Conservation (phyloP, 2,113 vertebrate genomes). For the Coreoperca whiteheadi region DNA sequence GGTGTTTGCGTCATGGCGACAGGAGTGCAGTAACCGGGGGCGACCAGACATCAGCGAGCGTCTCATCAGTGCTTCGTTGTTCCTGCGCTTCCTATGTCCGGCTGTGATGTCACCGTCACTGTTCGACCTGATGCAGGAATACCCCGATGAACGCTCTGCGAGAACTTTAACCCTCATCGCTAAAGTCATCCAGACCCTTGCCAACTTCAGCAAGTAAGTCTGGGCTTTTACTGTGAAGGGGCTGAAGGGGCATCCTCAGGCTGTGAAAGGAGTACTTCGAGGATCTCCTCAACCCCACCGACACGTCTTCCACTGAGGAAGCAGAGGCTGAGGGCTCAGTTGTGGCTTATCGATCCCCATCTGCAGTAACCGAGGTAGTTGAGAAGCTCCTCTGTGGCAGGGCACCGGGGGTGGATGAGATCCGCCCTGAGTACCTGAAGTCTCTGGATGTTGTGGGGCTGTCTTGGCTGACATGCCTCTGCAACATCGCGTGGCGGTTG, state of each 20-base stretch:
- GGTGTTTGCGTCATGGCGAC: conserved; percentile 97
- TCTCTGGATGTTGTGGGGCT: no score
- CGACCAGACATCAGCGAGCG: conserved; percentile 96
- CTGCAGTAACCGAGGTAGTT: no score
- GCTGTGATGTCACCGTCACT: conserved; percentile 98
- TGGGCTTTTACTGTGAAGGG: background rate
- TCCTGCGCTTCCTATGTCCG: conserved; percentile 97
- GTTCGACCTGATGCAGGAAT: conserved; percentile 96
- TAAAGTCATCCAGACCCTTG: conserved; percentile 98
- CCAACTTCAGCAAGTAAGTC: conserved; percentile 97
- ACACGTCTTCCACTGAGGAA: no score
- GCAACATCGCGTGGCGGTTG: no score
- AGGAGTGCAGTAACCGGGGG: conserved; percentile 94
- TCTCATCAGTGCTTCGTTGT: conserved; percentile 97
- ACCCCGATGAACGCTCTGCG: conserved; percentile 94
- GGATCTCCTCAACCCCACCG: no score
- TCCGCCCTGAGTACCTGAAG: no score
- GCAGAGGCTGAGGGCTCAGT: no score
- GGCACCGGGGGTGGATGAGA: no score
- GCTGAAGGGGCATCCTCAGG: background rate
- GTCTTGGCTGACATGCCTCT: no score
- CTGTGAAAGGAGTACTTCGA: background rate
- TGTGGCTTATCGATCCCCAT: no score
- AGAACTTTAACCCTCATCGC: conserved; percentile 97
- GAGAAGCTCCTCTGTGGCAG: no score